phyloP scores from a whole-genome alignment of 2,888 invertebrate genomes.

The Ramazzottius varieornatus region DNA sequence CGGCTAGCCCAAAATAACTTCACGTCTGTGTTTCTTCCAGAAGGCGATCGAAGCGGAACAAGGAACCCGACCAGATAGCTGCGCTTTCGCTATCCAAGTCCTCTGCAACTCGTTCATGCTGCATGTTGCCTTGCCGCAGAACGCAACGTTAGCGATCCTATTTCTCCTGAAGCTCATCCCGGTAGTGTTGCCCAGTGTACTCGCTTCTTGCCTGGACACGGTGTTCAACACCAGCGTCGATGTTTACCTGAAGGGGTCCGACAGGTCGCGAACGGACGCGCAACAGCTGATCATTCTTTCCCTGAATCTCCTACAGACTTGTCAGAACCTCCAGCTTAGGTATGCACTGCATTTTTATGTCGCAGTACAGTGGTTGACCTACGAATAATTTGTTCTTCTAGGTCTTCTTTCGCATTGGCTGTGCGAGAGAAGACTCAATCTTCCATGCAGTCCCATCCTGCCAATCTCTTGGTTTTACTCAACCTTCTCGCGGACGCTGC shows the following conservation, averaged over 20 bases:
- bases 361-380: too few species aligned
- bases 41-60: too few species aligned
- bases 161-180: neutral
- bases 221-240: too few species aligned
- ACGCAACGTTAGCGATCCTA: neutral
- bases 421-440: neutral
- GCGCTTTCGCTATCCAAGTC: neutral
- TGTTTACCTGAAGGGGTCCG: too few species aligned
- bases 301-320: too few species aligned
- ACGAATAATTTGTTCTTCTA: too few species aligned
- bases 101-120: neutral
- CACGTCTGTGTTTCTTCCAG: neutral
- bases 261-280: too few species aligned
- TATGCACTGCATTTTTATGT: too few species aligned
- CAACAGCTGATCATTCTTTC: too few species aligned
- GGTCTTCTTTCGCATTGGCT: too few species aligned
- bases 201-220: too few species aligned
- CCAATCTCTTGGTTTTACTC: neutral
- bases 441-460: neutral
- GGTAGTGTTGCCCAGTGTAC: neutral
- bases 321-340: too few species aligned
- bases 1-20: neutral
- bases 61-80: neutral
- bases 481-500: neutral
- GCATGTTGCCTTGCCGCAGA: neutral